Evolutionary conservation across 2,113 vertebrate genomes (phyloP), one percentile per base, ranked within the genome.

Genomic region (Lonchura striata): DNA sequence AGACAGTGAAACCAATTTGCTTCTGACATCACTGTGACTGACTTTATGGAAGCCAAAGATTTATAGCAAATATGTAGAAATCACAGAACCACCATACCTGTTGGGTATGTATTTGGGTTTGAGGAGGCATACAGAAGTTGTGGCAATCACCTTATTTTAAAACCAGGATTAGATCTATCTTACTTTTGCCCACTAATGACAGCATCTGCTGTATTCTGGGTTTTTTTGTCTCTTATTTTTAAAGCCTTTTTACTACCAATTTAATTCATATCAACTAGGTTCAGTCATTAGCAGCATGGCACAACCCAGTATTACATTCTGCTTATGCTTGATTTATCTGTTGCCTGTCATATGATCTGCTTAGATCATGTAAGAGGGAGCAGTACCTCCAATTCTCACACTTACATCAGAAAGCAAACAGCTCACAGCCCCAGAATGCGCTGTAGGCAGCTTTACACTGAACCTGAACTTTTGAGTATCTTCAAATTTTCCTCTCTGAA

Each of bases 361-460:
- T 37, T 35, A 50, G 20, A 50, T 49, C 21, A n/a, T 28, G 5
- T 46, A 84, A 77, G 30, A 78, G 24, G 9, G 27, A 85, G 44
- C 20, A 82, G 35, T 42, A 57, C 9, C 68, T 63, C 47, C 8
- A 28, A 64, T 41, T 88, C 33, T 35, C 52, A 82, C 11, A 78
- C 17, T 59, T 30, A 15, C 1, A 68, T 23, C 52, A 83, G 89
- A 85, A 94, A 95, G 66, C 27, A 95, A 95, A 92, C 15, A 71
- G 33, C 54, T 49, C 50, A 41, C 12, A 69, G 47, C 28, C 52
- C 41, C 49, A 63, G 31, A 44, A 75, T 19, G 18, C 17, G 71
- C 27, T 39, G 27, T 4, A 75, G 50, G 42, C 41, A 77, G 52
- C 47, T 52, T 88, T 81, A 49, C 10, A 37, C 6, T 70, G 56